Evolutionary conservation across 2,888 invertebrate genomes (phyloP), one percentile per base, ranked within the genome.

Genomic region (Leptopilina syphax): DNA sequence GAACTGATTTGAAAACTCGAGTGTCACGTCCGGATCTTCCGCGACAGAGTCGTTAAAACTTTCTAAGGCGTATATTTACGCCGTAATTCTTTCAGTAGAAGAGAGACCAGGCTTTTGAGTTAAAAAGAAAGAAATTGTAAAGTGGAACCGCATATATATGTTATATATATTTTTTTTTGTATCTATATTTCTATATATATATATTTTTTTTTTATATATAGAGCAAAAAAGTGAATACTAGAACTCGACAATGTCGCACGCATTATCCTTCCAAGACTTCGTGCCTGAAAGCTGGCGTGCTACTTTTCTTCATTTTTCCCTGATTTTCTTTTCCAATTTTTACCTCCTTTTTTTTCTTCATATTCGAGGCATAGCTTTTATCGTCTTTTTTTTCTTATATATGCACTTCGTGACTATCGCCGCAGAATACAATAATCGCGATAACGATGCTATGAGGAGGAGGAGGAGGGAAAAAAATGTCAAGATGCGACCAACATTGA

Each of bases 261-360:
- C 83, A 81, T 84, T 84, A 85, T 85, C 83, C 85, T 78, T 79
- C 79, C 68, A 44, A 44, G 78, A 81, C 80, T 86, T 87, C 89
- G 88, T 88, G 88, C 86, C 81, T 67, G 78, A 83, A 78, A 81
- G 76, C 78, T 80, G 79, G 79, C 78, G 63, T 83, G 87, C 88
- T 81, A 89, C 86, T 89, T 89, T 87, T 85, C 87, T 76, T 86
- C 88, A 83, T 87, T 87, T 50, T 84, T 81, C 81, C 77, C 65
- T 78, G 79, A 78, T 66, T 79, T 65, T 54, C 70, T 70, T 4
- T 73, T 18, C 54, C 41, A 50, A 50, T 50, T 50, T 41, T 13
- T 6, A 3, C n/a, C 13, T 57, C 57, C 13, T 41, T 54, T 68
- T 73, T 73, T 73, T 57, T 10, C 50, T 10, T 10, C 50, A 10